phyloP scores from a whole-genome alignment of 2,797 vertebrate genomes.

The Melanotaenia nigrans region DNA sequence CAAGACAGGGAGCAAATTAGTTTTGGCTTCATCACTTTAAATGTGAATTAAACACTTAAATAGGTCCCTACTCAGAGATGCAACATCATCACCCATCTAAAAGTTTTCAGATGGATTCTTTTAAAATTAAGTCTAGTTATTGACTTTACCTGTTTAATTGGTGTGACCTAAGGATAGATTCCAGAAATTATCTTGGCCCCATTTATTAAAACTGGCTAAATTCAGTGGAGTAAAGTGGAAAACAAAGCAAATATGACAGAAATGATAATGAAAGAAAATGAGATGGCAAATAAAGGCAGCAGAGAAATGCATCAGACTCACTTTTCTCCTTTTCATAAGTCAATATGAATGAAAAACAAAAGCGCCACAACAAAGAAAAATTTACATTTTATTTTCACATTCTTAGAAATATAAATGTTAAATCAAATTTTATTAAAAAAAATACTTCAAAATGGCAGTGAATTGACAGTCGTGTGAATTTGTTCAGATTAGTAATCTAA shows the following conservation, averaged over 20 bases:
- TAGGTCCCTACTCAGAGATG: constrained; percentile 7
- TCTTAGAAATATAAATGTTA: constrained; percentile 4
- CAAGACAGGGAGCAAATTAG: constrained; percentile 49
- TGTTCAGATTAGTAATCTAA: constrained; percentile 16
- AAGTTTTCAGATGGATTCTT: constrained; percentile 14
- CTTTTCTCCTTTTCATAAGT: constrained; percentile 31
- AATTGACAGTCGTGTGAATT: background rate
- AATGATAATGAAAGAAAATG: constrained; percentile 38
- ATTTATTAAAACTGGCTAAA: background rate
- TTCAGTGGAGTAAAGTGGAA: constrained; percentile 65
- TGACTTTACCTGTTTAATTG: background rate
- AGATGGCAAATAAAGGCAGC: constrained; percentile 24
- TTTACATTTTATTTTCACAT: constrained; percentile 56
- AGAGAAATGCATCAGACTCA: constrained; percentile 36
- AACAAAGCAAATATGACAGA: constrained; percentile 19
- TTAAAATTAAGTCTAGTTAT: constrained; percentile 17
- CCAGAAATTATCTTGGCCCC: background rate
- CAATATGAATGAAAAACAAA: constrained; percentile 30
- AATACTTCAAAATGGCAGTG: constrained; percentile 22
- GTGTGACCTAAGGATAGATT: background rate
- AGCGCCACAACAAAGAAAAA: constrained; percentile 14
- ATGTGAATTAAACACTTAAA: constrained; percentile 39
- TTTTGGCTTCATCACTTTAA: constrained; percentile 35
- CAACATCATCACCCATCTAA: constrained; percentile 28
- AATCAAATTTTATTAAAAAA: constrained; percentile 8